Conservation (phyloP, 2,113 vertebrate genomes). For the Limnothrissa miodon region DNA sequence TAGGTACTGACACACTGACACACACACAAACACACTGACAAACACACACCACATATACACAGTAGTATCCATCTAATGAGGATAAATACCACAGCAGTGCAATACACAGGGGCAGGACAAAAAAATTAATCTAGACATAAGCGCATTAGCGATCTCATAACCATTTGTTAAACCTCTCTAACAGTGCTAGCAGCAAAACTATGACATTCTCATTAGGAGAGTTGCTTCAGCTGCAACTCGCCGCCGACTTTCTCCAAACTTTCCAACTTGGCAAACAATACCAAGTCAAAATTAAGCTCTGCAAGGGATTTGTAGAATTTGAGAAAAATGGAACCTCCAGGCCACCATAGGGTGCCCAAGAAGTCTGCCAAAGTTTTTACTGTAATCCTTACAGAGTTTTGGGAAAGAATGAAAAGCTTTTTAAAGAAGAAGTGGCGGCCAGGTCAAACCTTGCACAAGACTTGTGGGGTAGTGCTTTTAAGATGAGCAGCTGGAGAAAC, state of each 20-base stretch:
- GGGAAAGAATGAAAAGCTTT: not conserved
- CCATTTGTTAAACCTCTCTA: slow-evolving; percentile 2
- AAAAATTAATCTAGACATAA: slow-evolving; percentile 2
- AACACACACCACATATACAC: too few species aligned
- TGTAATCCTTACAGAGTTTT: not conserved
- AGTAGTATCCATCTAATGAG: not conserved
- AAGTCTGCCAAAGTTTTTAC: not conserved
- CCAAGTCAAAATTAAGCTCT: not conserved
- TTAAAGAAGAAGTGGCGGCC: not conserved
- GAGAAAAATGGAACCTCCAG: not conserved
- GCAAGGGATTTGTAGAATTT: not conserved
- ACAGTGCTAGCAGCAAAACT: not conserved
- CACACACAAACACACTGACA: too few species aligned
- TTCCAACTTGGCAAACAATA: not conserved
- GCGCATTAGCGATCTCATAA: slow-evolving; percentile 17
- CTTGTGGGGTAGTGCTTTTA: not conserved
- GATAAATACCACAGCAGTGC: not conserved
- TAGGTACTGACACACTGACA: too few species aligned
- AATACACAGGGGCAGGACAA: not conserved
- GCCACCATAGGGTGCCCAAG: not conserved
- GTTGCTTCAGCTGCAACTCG: not conserved
- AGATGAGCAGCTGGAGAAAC: not conserved
- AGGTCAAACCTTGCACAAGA: not conserved
- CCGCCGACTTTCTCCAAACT: not conserved
- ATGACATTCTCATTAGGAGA: not conserved